Conservation (phyloP, 1,140 invertebrate species). For the Drosophila guanche region DNA sequence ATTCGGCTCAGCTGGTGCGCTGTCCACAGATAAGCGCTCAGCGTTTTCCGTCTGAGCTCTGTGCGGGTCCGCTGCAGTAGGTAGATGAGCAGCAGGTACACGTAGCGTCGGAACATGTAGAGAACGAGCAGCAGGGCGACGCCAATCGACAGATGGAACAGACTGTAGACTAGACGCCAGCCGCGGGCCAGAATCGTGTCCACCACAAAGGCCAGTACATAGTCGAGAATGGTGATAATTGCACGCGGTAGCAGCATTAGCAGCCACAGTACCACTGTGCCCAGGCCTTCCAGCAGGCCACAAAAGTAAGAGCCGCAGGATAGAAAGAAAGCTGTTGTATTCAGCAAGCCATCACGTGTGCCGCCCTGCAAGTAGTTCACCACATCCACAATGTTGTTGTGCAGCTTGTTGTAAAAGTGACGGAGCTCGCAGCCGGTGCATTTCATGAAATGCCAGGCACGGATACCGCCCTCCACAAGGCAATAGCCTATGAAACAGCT, state of each 20-base stretch:
- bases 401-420: slow-evolving; percentile 5
- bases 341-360: slow-evolving; percentile 12
- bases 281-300: slow-evolving; percentile 39
- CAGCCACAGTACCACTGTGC: slow-evolving; percentile 40
- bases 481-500: slow-evolving; percentile 58
- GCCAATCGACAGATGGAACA: slow-evolving; percentile 51
- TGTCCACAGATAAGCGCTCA: slow-evolving; percentile 22
- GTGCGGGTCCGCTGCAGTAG: slow-evolving; percentile 4
- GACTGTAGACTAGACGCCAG: slow-evolving; percentile 36
- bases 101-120: slow-evolving; percentile 55
- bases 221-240: slow-evolving; percentile 30
- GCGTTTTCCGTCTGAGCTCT: slow-evolving; percentile 14
- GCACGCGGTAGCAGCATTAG: slow-evolving; percentile 39
- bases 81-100: slow-evolving; percentile 25
- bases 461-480: slow-evolving; percentile 28
- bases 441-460: slow-evolving; percentile 26
- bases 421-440: background rate
- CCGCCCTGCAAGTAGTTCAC: slow-evolving; percentile 39
- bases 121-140: slow-evolving; percentile 39
- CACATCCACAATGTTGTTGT: slow-evolving; percentile 5
- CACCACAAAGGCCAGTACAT: slow-evolving; percentile 20
- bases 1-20: slow-evolving; percentile 21
- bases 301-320: slow-evolving; percentile 7
- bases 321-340: background rate
- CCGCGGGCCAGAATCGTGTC: slow-evolving; percentile 22